Conservation (phyloP, 1,140 invertebrate species). For the Meteorus sp. region DNA sequence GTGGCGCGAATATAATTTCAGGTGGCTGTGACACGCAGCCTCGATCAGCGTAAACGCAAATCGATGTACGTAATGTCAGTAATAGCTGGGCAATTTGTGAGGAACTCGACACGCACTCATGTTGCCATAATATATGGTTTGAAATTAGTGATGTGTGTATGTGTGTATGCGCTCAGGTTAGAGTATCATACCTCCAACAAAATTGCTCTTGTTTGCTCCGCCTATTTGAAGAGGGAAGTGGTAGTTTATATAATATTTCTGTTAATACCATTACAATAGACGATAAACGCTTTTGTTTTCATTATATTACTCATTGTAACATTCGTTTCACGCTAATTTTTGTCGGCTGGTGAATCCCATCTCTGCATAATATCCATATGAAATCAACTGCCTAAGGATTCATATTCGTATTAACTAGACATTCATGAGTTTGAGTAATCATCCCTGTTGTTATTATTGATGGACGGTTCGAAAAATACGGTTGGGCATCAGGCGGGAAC, state of each 20-base stretch:
- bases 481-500: no score
- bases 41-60: slow-evolving; percentile 14
- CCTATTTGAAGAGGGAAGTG: neutral
- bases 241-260: neutral
- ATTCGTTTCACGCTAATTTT: neutral
- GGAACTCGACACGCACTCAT: slow-evolving; percentile 11
- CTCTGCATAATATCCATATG: no score
- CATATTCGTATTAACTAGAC: no score
- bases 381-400: no score
- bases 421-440: no score
- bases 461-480: neutral
- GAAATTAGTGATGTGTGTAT: no score
- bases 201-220: slow-evolving; percentile 3
- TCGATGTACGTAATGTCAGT: slow-evolving; percentile 28
- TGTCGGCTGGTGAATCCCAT: no score
- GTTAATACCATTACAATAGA: neutral
- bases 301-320: neutral
- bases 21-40: neutral
- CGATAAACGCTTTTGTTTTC: neutral
- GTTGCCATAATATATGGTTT: slow-evolving; percentile 2
- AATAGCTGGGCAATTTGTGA: slow-evolving; percentile 29
- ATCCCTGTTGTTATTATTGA: neutral
- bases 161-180: neutral
- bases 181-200: neutral
- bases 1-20: neutral